These are phyloP conservation scores for Ecdyonurus torrentis DNA, from an alignment of 2,888 invertebrate genomes.

Conservation along the genomic window DNA sequence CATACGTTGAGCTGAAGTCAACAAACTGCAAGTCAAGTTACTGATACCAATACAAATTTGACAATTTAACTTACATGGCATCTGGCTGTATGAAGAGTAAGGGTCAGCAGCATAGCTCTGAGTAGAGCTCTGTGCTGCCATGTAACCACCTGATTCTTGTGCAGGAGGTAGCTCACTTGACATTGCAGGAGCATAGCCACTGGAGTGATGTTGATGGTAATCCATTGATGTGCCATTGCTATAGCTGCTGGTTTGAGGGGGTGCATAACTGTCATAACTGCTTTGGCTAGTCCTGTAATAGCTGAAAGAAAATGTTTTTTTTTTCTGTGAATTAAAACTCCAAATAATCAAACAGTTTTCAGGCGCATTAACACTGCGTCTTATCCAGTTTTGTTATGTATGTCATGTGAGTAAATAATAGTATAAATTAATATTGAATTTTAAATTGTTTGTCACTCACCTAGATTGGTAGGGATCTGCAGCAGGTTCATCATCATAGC, in stretches of 20 bases:
- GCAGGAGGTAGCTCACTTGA: not conserved
- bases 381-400: too few species aligned
- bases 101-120: not conserved
- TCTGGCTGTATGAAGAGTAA: not conserved
- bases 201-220: not conserved
- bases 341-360: too few species aligned
- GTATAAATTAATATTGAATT: not conserved
- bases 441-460: not conserved
- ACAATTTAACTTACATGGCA: not conserved
- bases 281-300: not conserved
- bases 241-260: not conserved
- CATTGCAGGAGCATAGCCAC: not conserved
- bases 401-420: not conserved
- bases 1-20: not conserved
- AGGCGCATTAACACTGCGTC: too few species aligned
- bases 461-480: not conserved
- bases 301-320: not conserved
- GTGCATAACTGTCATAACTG: not conserved
- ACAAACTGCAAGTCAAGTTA: too few species aligned
- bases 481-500: not conserved
- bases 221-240: not conserved
- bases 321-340: too few species aligned
- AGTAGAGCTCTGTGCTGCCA: not conserved
- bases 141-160: not conserved
- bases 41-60: too few species aligned